These are phyloP conservation scores for Frankliniella fusca DNA, from an alignment of 2,888 invertebrate species.

Conservation along the genomic window DNA sequence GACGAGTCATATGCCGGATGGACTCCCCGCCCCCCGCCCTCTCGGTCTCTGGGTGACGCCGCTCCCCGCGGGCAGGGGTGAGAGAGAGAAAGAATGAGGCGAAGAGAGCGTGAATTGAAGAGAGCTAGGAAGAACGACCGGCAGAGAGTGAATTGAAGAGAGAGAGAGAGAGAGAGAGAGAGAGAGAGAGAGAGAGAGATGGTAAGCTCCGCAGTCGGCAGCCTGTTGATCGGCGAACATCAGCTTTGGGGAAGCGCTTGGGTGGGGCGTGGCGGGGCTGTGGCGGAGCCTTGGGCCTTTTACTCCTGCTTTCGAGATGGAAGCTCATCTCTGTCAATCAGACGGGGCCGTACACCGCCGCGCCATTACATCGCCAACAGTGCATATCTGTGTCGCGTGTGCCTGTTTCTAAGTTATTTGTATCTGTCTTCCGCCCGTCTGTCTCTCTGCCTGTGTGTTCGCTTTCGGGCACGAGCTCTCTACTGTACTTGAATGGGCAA, in stretches of 20 bases:
- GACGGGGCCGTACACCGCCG: neutral
- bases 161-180: neutral
- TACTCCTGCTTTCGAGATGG: neutral
- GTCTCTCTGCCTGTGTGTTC: too few species aligned
- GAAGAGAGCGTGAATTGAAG: neutral
- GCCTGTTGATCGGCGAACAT: slow-evolving; percentile 4
- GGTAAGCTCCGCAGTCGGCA: neutral
- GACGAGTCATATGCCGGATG: neutral
- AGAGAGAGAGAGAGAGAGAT: neutral
- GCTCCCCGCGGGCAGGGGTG: neutral
- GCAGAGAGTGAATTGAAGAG: too few species aligned
- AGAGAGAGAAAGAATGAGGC: neutral
- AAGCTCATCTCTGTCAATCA: slow-evolving; percentile 26
- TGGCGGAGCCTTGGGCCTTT: neutral
- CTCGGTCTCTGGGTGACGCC: too few species aligned
- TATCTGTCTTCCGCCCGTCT: too few species aligned
- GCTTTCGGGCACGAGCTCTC: too few species aligned
- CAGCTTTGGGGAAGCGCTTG: neutral
- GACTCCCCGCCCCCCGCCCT: too few species aligned
- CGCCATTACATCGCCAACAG: too few species aligned
- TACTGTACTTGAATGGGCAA: too few species aligned
- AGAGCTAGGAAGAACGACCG: too few species aligned
- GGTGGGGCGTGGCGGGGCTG: neutral
- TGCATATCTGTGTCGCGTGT: too few species aligned
- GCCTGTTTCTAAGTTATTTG: too few species aligned